Conservation (phyloP, 2,888 invertebrate species). For the Nowickia ferox region DNA sequence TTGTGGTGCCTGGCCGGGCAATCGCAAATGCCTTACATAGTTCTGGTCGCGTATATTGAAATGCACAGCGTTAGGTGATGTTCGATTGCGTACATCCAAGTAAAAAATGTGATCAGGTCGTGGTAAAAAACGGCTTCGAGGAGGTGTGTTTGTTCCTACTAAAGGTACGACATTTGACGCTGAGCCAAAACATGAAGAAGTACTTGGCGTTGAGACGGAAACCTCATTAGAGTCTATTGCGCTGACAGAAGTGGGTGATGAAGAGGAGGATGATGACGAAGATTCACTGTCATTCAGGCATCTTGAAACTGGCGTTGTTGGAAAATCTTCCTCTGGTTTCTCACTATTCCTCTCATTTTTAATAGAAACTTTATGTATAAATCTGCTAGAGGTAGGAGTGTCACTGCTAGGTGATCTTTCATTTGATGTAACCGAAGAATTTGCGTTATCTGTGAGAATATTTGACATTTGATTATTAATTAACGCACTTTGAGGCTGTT, state of each 20-base stretch:
- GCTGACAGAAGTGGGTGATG: constrained; percentile 36
- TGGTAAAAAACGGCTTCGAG: constrained; percentile 77
- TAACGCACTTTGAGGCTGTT: background rate
- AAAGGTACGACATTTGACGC: constrained; percentile 55
- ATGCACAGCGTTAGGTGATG: constrained; percentile 40
- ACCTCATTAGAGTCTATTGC: constrained; percentile 22
- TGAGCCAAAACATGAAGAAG: constrained; percentile 1
- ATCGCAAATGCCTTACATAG: constrained; percentile 69
- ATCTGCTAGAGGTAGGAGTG: constrained; percentile 13
- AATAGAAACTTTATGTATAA: background rate
- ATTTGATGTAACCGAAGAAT: constrained; percentile 40
- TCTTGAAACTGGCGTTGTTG: background rate
- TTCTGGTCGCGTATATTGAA: constrained; percentile 68
- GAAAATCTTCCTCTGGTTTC: background rate
- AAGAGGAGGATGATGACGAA: constrained; percentile 70
- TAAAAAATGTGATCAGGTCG: constrained; percentile 78
- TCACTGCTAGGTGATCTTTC: background rate
- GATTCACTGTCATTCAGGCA: constrained; percentile 31
- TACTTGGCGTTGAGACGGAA: constrained; percentile 10
- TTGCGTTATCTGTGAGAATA: background rate
- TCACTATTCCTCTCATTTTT: constrained; percentile 8
- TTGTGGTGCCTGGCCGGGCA: constrained; percentile 36
- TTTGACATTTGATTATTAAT: constrained; percentile 7
- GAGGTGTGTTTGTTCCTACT: constrained; percentile 74
- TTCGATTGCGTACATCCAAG: constrained; percentile 75